Evolutionary conservation across 2,113 vertebrate genomes (phyloP).

Genomic region (Callospermophilus lateralis): DNA sequence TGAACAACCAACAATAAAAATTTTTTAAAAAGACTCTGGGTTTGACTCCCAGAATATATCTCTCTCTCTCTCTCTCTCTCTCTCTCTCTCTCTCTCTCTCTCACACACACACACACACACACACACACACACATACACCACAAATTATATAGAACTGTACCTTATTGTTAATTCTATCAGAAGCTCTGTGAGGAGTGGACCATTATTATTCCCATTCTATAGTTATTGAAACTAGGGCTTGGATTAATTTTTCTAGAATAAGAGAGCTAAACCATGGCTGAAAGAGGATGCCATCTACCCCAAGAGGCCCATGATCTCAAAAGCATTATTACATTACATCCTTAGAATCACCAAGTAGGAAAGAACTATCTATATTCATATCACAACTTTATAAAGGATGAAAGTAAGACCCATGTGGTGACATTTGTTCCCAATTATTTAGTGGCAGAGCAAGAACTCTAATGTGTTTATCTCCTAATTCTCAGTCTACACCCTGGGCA

Average conservation of each 20-base stretch:
- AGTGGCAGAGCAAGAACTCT: neutral
- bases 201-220: neutral
- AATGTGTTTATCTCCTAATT: neutral
- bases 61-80: too few relatives aligned
- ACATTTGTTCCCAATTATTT: neutral
- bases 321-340: neutral
- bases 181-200: neutral
- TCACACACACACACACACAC: too few relatives aligned
- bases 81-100: too few relatives aligned
- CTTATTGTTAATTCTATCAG: neutral
- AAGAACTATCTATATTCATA: neutral
- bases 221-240: neutral
- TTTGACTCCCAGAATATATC: neutral
- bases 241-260: neutral
- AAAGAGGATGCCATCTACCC: neutral
- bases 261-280: neutral
- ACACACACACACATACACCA: too few relatives aligned
- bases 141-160: neutral
- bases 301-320: neutral
- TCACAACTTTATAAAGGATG: neutral
- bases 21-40: neutral
- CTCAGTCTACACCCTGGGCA: neutral
- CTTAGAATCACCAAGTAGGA: neutral
- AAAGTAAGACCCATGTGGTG: neutral
- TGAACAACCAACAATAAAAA: too few relatives aligned